Conservation (phyloP, 2,797 vertebrate species). For the Coregonus suidteri region DNA sequence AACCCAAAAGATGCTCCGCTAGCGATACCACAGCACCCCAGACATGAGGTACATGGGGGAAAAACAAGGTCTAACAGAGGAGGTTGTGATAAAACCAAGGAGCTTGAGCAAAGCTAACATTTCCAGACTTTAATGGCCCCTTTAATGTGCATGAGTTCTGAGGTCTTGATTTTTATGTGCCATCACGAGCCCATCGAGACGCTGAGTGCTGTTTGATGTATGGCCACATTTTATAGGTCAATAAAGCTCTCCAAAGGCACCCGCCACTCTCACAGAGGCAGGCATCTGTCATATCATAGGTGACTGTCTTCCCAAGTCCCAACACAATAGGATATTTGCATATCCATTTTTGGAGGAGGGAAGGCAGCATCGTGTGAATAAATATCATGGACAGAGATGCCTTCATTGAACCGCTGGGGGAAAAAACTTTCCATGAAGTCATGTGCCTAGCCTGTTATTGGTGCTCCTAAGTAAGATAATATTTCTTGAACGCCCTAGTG, state of each 20-base stretch:
- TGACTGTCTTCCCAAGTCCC: not conserved
- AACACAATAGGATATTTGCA: not conserved
- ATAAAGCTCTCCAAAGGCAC: conserved; percentile 7
- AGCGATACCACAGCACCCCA: not conserved
- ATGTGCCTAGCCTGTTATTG: not conserved
- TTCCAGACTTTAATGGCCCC: conserved; percentile 13
- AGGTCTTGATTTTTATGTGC: conserved; percentile 26
- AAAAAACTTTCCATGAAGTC: not conserved
- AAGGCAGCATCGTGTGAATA: not conserved
- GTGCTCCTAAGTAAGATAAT: not conserved
- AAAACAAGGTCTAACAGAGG: not conserved
- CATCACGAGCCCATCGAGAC: conserved; percentile 16
- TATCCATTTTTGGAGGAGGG: not conserved
- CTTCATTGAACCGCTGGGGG: not conserved
- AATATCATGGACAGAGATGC: conserved; percentile 4
- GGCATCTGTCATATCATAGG: not conserved
- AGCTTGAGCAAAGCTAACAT: conserved; percentile 27
- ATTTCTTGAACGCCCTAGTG: not conserved
- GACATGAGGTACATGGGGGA: not conserved
- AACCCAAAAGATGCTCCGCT: not conserved
- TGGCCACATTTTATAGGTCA: conserved; percentile 14
- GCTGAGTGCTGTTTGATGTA: conserved; percentile 24
- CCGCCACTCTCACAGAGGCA: not conserved
- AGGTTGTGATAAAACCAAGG: conserved; percentile 18
- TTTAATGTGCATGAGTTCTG: conserved; percentile 25